A percentile compares a stretch with the other conserved stretches of the same genome.
phyloP scores from a whole-genome alignment of 2,113 vertebrate genomes.

The Silurus glanis region DNA sequence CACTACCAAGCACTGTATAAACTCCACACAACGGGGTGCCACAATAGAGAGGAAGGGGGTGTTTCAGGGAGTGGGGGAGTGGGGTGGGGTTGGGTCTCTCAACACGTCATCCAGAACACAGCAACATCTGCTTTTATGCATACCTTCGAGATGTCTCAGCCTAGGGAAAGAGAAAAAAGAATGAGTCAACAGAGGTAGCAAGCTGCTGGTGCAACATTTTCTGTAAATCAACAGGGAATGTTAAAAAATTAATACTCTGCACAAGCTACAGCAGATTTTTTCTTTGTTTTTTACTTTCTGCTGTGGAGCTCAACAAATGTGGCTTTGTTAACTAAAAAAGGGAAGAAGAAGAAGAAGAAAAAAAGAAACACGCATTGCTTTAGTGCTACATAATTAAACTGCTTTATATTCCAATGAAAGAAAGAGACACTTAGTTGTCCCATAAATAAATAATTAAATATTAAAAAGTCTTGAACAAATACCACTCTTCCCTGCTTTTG shows the following conservation, averaged over 20 bases:
- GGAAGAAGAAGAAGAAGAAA: background rate
- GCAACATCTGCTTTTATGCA: constrained; percentile 24
- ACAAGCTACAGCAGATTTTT: constrained; percentile 14
- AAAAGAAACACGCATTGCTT: background rate
- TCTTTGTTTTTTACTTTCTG: background rate
- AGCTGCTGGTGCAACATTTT: constrained; percentile 9
- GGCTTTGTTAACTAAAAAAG: background rate
- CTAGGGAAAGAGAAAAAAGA: background rate
- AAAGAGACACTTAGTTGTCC: background rate
- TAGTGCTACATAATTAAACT: constrained; percentile 30
- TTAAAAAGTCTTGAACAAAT: background rate
- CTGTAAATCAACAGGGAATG: constrained; percentile 35
- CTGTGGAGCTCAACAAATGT: background rate
- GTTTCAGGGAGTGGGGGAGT: background rate
- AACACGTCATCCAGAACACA: constrained; percentile 7
- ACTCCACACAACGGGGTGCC: background rate
- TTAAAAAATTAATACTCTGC: constrained; percentile 41
- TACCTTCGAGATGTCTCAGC: background rate
- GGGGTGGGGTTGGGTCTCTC: background rate
- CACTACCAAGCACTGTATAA: background rate
- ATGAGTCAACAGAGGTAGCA: constrained; percentile 12
- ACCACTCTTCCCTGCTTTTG: background rate
- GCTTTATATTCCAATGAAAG: constrained; percentile 20
- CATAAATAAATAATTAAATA: constrained; percentile 21
- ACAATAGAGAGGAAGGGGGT: background rate